Conservation (phyloP, 2,888 invertebrate species). For the Drosophila anomelani region DNA sequence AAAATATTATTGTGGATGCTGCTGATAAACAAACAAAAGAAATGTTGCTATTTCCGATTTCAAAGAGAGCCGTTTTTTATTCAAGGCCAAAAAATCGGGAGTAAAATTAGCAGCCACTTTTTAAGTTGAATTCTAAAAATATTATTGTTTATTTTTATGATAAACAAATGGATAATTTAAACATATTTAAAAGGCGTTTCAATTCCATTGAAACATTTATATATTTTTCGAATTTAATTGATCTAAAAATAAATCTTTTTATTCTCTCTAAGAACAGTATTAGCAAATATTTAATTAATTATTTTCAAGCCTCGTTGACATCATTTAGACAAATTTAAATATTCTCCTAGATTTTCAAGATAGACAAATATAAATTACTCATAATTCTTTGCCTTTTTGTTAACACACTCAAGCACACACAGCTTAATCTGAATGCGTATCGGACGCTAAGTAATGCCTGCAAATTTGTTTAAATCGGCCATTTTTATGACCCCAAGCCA, state of each 20-base stretch:
- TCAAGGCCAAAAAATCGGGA: conserved; percentile 1
- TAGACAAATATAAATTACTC: conserved; percentile 2
- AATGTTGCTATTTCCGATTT: conserved; percentile 4
- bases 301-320: neutral
- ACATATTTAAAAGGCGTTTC: neutral
- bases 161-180: conserved; percentile 2
- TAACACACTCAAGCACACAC: neutral
- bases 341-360: neutral
- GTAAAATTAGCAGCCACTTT: conserved; percentile 16
- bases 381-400: conserved; percentile 5
- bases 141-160: neutral
- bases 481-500: conserved; percentile 43
- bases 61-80: conserved; percentile 10
- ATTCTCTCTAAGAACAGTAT: neutral
- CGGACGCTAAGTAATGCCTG: conserved; percentile 69
- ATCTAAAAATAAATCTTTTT: neutral
- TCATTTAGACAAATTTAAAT: neutral
- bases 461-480: conserved; percentile 74
- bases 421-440: conserved; percentile 46
- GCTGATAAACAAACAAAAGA: conserved; percentile 11
- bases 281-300: neutral
- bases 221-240: neutral
- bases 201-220: neutral
- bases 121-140: conserved; percentile 1
- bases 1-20: neutral